A percentile compares a stretch with the other conserved stretches of the same genome.
phyloP scores from a whole-genome alignment of 2,113 vertebrate species.

The Gorsachius goisagi region DNA sequence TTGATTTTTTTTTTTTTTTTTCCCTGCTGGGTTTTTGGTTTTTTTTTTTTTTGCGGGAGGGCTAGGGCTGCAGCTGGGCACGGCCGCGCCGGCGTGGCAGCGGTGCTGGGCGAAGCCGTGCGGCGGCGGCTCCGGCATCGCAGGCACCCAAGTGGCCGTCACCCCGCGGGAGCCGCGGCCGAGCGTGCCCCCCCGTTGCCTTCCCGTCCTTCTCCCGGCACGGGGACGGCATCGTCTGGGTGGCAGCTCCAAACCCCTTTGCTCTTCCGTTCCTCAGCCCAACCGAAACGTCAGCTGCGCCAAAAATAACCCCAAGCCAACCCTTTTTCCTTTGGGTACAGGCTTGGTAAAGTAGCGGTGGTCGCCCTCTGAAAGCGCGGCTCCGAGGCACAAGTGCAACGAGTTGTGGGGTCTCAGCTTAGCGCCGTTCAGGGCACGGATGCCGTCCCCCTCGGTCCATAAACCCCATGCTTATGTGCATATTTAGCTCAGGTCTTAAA shows the following conservation, averaged over 20 bases:
- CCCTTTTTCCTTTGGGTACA: not conserved
- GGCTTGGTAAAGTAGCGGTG: not conserved
- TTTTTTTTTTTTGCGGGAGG: not conserved
- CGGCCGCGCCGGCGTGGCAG: not conserved
- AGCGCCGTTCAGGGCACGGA: not conserved
- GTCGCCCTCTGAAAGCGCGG: not conserved
- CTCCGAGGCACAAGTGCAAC: not conserved
- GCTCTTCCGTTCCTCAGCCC: constrained; percentile 25
- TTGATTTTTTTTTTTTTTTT: not conserved
- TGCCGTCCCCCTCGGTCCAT: constrained; percentile 1
- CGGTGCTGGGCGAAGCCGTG: constrained; percentile 63
- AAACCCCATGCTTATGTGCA: not conserved
- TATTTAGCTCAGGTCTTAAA: not conserved
- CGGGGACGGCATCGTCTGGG: no score
- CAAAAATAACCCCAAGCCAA: not conserved
- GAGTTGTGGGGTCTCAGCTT: constrained; percentile 49
- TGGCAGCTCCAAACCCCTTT: constrained; percentile 80
- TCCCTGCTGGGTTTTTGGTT: not conserved
- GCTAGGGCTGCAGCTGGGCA: constrained; percentile 52
- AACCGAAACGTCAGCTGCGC: not conserved
- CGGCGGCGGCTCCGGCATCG: constrained; percentile 75
- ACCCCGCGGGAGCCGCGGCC: constrained; percentile 76
- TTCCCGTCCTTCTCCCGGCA: not conserved
- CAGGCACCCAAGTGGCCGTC: constrained; percentile 81
- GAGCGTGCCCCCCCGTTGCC: not conserved